These are phyloP conservation scores for Syngnathus typhle DNA, from an alignment of 2,113 vertebrate species.

Conservation along the genomic window DNA sequence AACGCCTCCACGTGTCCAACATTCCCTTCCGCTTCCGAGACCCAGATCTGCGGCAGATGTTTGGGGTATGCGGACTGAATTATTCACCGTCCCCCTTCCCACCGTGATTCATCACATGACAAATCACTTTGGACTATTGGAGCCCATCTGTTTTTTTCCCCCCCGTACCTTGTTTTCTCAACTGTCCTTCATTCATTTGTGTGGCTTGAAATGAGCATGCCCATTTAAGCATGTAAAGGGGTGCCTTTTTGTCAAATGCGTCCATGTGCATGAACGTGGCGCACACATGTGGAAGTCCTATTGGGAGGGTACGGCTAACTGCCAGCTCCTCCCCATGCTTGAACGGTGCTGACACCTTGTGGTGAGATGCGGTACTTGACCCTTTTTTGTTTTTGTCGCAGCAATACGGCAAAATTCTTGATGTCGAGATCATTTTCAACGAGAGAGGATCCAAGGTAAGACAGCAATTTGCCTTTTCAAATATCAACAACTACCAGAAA, in stretches of 20 bases:
- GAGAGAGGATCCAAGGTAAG: conserved; percentile 98
- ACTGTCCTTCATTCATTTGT: neutral
- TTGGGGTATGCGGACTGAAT: conserved; percentile 80
- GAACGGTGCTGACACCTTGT: conserved; percentile 65
- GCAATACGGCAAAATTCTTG: conserved; percentile 99
- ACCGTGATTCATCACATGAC: conserved; percentile 5
- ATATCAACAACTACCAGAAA: neutral
- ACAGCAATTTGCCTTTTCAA: neutral
- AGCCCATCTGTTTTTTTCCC: neutral
- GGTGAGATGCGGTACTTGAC: conserved; percentile 32
- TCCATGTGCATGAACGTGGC: conserved; percentile 5
- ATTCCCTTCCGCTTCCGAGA: conserved; percentile 99
- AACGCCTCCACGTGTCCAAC: conserved; percentile 98
- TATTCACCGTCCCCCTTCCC: neutral
- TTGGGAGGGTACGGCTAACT: conserved; percentile 37
- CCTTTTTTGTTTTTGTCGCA: conserved; percentile 56
- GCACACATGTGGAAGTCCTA: conserved; percentile 29
- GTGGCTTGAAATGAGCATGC: neutral
- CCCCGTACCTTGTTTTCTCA: neutral
- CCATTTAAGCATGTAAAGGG: neutral
- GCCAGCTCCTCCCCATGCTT: conserved; percentile 37
- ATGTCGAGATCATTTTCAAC: conserved; percentile 99
- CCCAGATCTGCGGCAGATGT: conserved; percentile 98
- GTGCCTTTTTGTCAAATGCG: neutral
- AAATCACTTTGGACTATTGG: neutral